Evolutionary conservation across 2,888 invertebrate genomes (phyloP), one percentile per base, ranked within the genome.

Genomic region (Patella ulyssiponensis): DNA sequence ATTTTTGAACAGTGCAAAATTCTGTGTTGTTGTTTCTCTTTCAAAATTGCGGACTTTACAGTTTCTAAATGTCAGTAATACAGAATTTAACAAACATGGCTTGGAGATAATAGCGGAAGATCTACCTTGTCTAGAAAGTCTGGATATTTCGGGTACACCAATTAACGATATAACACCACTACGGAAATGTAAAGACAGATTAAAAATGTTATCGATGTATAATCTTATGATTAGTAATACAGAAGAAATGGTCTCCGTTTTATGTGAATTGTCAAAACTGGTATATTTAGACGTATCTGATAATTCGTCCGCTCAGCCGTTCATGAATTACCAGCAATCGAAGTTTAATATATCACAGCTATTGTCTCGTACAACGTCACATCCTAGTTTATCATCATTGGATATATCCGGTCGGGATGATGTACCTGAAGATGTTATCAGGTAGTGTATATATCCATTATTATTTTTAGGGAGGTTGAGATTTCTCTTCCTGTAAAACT

Each of bases 61-160:
- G 54, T 88, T 85, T 77, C 81, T 95, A 71, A 94, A 95, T 91
- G 94, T 95, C 4, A 94, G 94, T 79, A 93, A 94, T 85, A 95
- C 95, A n/a, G 94, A 95, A 87, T 93, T 95, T 87, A 94, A 94
- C 89, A 93, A 93, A 82, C 93, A 93, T 84, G 94, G 94, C 33
- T 92, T 95, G 80, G 93, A 94, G 85, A 94, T 94, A 81, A 93
- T 95, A 75, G 94, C 94, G 79, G 94, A 94, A 84, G 94, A 95
- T 91, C 92, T 95, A 80, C 93, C 93, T 70, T 91, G 92, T 77
- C 90, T 95, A 80, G 94, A 94, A 88, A 93, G 92, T 85, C 89
- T 95, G 75, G 94, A 95, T 88, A 94, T 95, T 83, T 95, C 95
- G 20, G 93, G 93, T 79, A 95, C 95, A 14, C 86, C 86, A 33